These are phyloP conservation scores for Pocota personata DNA, from an alignment of 2,888 invertebrate species.

Conservation along the genomic window DNA sequence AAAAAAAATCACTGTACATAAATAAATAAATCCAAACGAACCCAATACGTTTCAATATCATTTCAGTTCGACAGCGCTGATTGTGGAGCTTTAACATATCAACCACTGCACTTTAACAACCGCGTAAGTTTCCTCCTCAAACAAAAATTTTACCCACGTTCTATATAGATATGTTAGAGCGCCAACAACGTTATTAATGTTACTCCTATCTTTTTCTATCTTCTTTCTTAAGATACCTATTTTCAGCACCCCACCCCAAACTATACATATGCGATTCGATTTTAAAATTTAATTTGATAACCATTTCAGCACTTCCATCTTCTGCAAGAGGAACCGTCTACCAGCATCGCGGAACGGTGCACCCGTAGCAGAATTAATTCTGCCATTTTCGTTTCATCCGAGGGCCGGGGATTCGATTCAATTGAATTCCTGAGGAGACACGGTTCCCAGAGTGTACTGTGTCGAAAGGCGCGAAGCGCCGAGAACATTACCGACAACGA, in stretches of 20 bases:
- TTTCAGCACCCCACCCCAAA: not conserved
- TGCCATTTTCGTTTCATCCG: conserved; percentile 92
- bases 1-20: conserved; percentile 31
- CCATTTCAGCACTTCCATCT: conserved; percentile 87
- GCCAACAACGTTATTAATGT: conserved; percentile 46
- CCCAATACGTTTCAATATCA: conserved; percentile 71
- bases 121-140: conserved; percentile 78
- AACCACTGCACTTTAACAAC: conserved; percentile 81
- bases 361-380: conserved; percentile 92
- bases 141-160: conserved; percentile 5
- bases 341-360: conserved; percentile 86
- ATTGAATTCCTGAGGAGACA: conserved; percentile 91
- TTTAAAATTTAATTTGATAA: conserved; percentile 41
- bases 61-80: conserved; percentile 82
- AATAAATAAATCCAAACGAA: conserved; percentile 42
- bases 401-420: conserved; percentile 90
- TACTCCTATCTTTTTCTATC: not conserved
- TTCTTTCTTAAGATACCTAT: not conserved
- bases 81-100: conserved; percentile 78
- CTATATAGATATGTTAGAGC: conserved; percentile 71
- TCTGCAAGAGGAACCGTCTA: conserved; percentile 87
- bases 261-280: not conserved
- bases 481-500: conserved; percentile 86
- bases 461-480: conserved; percentile 91
- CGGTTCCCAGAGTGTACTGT: conserved; percentile 90